Evolutionary conservation across 2,113 vertebrate genomes (phyloP), one percentile per base, ranked within the genome.

Genomic region (Phycodurus eques): DNA sequence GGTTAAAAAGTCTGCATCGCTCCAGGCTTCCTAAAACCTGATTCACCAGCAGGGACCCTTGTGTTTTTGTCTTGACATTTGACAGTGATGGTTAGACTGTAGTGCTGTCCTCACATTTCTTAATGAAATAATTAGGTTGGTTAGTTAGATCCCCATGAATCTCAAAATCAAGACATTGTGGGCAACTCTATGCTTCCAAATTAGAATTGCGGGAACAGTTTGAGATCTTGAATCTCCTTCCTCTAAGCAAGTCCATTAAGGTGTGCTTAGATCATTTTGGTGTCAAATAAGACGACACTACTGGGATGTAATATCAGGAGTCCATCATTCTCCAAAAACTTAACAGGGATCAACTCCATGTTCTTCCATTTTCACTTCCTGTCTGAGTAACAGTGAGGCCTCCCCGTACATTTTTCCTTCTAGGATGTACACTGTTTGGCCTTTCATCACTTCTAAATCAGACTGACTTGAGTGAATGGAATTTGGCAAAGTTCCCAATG

Each of bases 1-100:
- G 83, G 77, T 82, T 82, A 74, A 85, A 77, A 83, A 83, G 71
- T 72, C 71, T 74, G 69, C 77, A 74, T 75, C 85, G 81, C 81
- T 83, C 77, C 75, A 82, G 74, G 64, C 3, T 20, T 65, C 43
- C 59, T 61, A 35, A 61, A 17, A 14, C 31, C 6, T 33, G 59
- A 61, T 61, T 61, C 31, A 19, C 20, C 5, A 44, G 42, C 2
- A 22, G 42, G 14, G 63, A 14, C 6, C 5, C 63, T 66, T 8
- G 2, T 46, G 13, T 17, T 31, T n/a, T 44, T 65, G 33, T 20
- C 43, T 47, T 66, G n/a, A 27, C 43, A 47, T 65, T 27, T 47
- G n/a, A 72, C 69, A 79, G 60, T 66, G 9, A 80, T 15, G 49
- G 11, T 46, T 60, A 56, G 15, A 42, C 19, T 63, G 61, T 63